These are phyloP conservation scores for Pelodytes ibericus DNA, from an alignment of 2,797 vertebrate species.

Conservation along the genomic window DNA sequence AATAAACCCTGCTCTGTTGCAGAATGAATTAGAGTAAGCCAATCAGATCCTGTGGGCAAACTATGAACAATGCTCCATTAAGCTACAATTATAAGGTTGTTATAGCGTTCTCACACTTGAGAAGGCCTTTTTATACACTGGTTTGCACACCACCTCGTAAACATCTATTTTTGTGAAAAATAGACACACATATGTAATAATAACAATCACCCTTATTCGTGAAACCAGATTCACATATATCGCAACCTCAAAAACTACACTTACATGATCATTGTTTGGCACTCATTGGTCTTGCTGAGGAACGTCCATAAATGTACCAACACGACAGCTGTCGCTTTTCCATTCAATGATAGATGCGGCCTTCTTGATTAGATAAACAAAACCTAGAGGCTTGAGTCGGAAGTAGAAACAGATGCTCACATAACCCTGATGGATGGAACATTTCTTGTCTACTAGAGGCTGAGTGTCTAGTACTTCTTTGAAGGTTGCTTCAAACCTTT, in stretches of 20 bases:
- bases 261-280: neutral
- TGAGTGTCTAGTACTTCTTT: constrained; percentile 11
- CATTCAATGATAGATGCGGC: constrained; percentile 7
- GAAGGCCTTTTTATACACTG: too few species aligned
- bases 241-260: neutral
- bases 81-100: neutral
- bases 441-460: constrained; percentile 5
- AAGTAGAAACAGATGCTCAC: constrained; percentile 24
- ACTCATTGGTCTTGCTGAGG: neutral
- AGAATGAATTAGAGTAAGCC: neutral
- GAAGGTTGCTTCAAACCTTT: constrained; percentile 30
- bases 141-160: too few species aligned
- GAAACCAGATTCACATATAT: neutral
- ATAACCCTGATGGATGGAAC: constrained; percentile 22
- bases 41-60: constrained; percentile 7
- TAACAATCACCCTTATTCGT: too few species aligned
- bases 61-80: neutral
- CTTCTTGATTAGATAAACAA: constrained; percentile 8
- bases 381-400: neutral
- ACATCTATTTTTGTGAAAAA: too few species aligned
- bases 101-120: neutral
- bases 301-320: neutral
- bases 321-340: constrained; percentile 1
- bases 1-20: neutral
- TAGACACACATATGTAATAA: neutral